phyloP scores from a whole-genome alignment of 2,797 vertebrate species.

The Halcyon leucocephala region DNA sequence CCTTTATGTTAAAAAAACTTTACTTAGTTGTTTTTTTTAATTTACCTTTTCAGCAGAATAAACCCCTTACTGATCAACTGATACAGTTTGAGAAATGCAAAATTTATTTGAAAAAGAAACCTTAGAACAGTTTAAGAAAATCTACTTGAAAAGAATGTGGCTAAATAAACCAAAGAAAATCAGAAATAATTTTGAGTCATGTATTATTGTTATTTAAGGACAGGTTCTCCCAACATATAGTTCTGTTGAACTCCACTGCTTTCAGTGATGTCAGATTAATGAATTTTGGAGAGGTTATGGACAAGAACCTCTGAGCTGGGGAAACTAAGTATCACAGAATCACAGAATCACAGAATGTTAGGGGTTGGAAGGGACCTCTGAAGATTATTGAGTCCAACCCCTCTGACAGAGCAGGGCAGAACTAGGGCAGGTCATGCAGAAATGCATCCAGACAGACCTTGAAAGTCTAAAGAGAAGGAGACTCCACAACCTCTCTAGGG shows the following conservation, averaged over 20 bases:
- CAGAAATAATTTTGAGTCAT: not conserved
- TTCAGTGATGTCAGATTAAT: not conserved
- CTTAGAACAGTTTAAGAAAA: not conserved
- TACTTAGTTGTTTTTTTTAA: not conserved
- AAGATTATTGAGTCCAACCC: no score
- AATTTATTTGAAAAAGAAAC: not conserved
- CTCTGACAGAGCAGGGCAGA: no score
- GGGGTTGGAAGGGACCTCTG: no score
- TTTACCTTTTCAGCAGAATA: not conserved
- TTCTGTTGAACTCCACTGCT: not conserved
- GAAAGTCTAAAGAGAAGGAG: no score
- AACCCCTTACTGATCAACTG: not conserved
- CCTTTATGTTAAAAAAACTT: no score
- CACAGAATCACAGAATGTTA: no score
- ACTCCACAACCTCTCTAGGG: no score
- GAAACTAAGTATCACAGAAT: not conserved
- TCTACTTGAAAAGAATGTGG: not conserved
- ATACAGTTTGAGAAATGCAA: not conserved
- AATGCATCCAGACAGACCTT: no score
- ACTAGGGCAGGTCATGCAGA: no score
- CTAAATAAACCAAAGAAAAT: not conserved
- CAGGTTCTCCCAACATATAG: accelerated
- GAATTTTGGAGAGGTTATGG: not conserved
- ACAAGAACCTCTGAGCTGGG: not conserved
- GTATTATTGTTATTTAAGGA: not conserved